Percentiles rank a stretch among this genome's conserved stretches.
Conservation (phyloP, 2,113 vertebrate genomes). For the Oryctolagus cuniculus region mOryCun1.1 NC_091433.1:166799001-166799500, state of each 20-base stretch:
- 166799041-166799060: conserved; percentile 33
- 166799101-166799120: not conserved
- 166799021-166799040: not conserved
- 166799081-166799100: not conserved
- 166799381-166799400: conserved; percentile 8
- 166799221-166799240: not conserved
- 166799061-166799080: not conserved
- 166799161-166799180: not conserved
- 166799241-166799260: too few relatives aligned
- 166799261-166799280: too few relatives aligned
- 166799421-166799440: not conserved
- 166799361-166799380: conserved; percentile 36
- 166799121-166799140: not conserved
- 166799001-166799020: conserved; percentile 21
- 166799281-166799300: too few relatives aligned
- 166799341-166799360: not conserved
- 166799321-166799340: too few relatives aligned
- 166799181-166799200: not conserved
- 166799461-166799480: not conserved
- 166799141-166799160: not conserved
- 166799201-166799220: not conserved
- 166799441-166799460: not conserved
- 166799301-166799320: too few relatives aligned
- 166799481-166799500: not conserved
- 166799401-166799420: conserved; percentile 27